phyloP scores from a whole-genome alignment of 2,797 vertebrate species.

The Falco peregrinus region DNA sequence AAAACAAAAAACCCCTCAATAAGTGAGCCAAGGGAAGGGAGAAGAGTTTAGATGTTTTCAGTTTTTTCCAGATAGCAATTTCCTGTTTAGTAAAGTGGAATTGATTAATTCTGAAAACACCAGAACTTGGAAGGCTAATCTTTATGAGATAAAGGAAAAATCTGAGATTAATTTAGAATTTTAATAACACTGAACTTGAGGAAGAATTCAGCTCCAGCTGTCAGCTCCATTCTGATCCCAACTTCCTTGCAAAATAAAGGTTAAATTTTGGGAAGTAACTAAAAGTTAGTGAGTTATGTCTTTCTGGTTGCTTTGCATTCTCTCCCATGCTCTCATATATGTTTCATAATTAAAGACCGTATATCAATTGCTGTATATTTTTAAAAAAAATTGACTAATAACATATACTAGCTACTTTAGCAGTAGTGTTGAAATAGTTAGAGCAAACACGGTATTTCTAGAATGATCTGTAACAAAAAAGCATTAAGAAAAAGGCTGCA shows the following conservation, averaged over 20 bases:
- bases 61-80: neutral
- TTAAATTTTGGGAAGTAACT: neutral
- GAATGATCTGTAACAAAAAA: neutral
- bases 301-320: neutral
- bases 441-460: neutral
- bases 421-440: neutral
- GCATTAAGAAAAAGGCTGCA: neutral
- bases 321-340: neutral
- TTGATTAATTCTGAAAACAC: neutral
- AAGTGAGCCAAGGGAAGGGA: neutral
- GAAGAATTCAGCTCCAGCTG: neutral
- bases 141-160: neutral
- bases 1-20: neutral
- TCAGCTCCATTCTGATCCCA: neutral
- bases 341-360: neutral
- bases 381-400: neutral
- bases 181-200: neutral
- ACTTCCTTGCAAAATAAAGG: neutral
- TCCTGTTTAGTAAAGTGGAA: neutral
- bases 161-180: neutral
- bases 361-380: neutral
- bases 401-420: neutral
- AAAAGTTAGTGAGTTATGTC: neutral
- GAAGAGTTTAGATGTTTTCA: neutral
- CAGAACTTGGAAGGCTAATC: neutral